These are phyloP conservation scores for Latrodectus geometricus DNA, from an alignment of 1,140 invertebrate species.

Conservation along the genomic window DNA sequence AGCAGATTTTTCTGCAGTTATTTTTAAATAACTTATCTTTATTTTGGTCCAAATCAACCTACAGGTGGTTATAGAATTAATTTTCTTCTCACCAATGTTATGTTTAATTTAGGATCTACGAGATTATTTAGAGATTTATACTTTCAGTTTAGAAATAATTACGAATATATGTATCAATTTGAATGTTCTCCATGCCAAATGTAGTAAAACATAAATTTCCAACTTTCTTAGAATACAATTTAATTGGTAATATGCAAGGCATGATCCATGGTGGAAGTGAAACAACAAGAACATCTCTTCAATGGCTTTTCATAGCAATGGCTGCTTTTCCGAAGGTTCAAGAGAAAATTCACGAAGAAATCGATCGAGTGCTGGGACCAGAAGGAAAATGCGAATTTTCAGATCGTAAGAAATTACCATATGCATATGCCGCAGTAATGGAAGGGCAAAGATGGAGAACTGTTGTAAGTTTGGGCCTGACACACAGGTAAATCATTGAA, in stretches of 20 bases:
- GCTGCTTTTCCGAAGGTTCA: conserved; percentile 63
- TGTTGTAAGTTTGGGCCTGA: conserved; percentile 50
- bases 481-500: neutral
- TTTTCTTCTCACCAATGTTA: neutral
- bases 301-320: conserved; percentile 64
- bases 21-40: neutral
- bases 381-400: conserved; percentile 49
- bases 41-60: neutral
- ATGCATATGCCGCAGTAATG: conserved; percentile 61
- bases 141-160: neutral
- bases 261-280: conserved; percentile 65
- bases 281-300: conserved; percentile 62
- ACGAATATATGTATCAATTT: neutral
- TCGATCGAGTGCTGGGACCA: conserved; percentile 63
- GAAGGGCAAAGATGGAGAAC: conserved; percentile 63
- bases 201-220: neutral
- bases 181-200: neutral
- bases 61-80: neutral
- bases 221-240: conserved; percentile 39
- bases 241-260: conserved; percentile 49
- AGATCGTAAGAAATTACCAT: conserved; percentile 62
- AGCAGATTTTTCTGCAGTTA: too few species aligned
- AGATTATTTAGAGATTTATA: neutral
- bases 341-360: conserved; percentile 64
- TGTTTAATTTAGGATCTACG: neutral